Evolutionary conservation across 2,113 vertebrate species (phyloP).

Genomic region (Hippocampus guttulatus): DNA sequence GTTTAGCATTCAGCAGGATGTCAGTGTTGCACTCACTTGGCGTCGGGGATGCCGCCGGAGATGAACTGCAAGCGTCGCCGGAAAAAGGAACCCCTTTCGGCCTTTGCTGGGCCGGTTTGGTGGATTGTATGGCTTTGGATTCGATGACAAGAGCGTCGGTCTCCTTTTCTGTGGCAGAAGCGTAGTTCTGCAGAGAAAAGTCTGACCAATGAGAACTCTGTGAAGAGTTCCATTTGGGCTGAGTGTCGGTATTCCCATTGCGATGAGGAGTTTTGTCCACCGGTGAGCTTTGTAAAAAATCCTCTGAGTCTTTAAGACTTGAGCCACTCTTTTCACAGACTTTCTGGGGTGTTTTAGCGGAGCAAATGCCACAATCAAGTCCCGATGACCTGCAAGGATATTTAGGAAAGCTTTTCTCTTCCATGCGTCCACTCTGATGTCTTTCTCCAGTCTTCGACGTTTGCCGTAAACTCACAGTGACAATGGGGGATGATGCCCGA

Average conservation of each 20-base stretch:
- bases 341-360: constrained; percentile 44
- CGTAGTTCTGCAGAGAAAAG: constrained; percentile 10
- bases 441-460: constrained; percentile 33
- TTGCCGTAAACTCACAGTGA: constrained; percentile 74
- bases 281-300: constrained; percentile 24
- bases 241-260: not conserved
- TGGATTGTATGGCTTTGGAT: constrained; percentile 4
- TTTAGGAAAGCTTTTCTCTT: constrained; percentile 36
- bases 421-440: constrained; percentile 30
- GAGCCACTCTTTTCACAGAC: constrained; percentile 38
- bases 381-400: constrained; percentile 8
- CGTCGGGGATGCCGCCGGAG: constrained; percentile 59
- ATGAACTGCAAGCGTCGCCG: constrained; percentile 18
- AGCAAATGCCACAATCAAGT: constrained; percentile 29
- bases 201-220: constrained; percentile 13
- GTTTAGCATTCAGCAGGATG: constrained; percentile 67
- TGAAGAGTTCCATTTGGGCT: constrained; percentile 5
- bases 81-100: constrained; percentile 17
- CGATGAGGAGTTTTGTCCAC: constrained; percentile 1
- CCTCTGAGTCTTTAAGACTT: constrained; percentile 23
- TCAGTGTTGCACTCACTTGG: constrained; percentile 83
- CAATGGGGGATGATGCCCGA: constrained; percentile 90
- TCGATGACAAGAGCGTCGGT: constrained; percentile 2
- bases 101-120: constrained; percentile 1
- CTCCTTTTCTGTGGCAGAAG: constrained; percentile 17